A percentile compares a stretch with the other conserved stretches of the same genome.
phyloP scores from a whole-genome alignment of 2,113 vertebrate genomes.

The Fulica atra region DNA sequence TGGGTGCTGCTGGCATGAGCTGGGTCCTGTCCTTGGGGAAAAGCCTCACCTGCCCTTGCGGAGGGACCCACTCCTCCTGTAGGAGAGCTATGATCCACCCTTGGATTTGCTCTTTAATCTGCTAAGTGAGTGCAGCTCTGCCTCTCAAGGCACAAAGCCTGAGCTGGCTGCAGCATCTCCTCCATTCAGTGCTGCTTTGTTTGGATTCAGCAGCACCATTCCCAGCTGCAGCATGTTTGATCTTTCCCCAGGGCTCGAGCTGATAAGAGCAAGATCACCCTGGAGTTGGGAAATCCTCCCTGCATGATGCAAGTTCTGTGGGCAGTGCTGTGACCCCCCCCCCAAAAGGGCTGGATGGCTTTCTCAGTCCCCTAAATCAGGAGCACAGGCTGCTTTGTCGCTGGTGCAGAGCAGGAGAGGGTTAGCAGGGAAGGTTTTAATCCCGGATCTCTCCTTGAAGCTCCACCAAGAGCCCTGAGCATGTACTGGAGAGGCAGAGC shows the following conservation, averaged over 20 bases:
- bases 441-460: background rate
- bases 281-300: background rate
- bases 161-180: background rate
- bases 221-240: background rate
- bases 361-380: background rate
- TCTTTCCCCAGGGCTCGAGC: background rate
- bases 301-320: accelerated
- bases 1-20: background rate
- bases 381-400: background rate
- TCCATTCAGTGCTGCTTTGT: background rate
- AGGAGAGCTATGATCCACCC: background rate
- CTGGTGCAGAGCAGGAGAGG: background rate
- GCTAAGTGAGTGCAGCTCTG: background rate
- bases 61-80: background rate
- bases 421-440: background rate
- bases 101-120: background rate
- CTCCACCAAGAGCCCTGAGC: accelerated
- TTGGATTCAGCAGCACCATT: background rate
- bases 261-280: background rate
- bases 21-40: background rate
- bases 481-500: background rate
- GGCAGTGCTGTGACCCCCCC: background rate
- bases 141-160: background rate
- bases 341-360: background rate
- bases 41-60: background rate